Evolutionary conservation across 2,797 vertebrate species (phyloP).

Genomic region (Prunella strophiata): DNA sequence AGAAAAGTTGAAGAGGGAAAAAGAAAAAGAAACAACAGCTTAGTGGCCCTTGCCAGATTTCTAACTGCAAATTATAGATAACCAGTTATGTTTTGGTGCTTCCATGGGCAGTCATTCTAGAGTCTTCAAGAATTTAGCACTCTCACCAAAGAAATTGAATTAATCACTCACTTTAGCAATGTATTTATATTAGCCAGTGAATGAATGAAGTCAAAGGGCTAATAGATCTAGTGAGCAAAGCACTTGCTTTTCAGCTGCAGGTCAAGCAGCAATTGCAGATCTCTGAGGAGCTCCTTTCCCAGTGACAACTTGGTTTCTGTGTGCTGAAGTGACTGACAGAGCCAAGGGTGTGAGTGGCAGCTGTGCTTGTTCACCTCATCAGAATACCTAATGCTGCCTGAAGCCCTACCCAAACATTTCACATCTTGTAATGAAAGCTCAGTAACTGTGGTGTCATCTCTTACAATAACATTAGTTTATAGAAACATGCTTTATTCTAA

Average conservation of each 20-base stretch:
- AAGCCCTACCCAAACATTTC: conserved; percentile 48
- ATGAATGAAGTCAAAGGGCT: conserved; percentile 73
- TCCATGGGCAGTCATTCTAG: conserved; percentile 40
- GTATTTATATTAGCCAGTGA: conserved; percentile 69
- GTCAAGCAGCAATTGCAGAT: conserved; percentile 51
- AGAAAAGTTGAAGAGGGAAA: neutral
- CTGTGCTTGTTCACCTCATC: conserved; percentile 51
- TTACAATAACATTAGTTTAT: neutral
- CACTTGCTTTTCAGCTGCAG: conserved; percentile 57
- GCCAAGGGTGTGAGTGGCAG: conserved; percentile 71
- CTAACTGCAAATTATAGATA: conserved; percentile 45
- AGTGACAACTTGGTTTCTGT: conserved; percentile 46
- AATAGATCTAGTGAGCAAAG: conserved; percentile 64
- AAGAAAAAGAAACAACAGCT: neutral
- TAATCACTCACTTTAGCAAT: conserved; percentile 70
- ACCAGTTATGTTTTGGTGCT: conserved; percentile 58
- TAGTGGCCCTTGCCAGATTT: conserved; percentile 1
- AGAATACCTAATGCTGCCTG: conserved; percentile 38
- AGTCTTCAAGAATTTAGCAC: conserved; percentile 68
- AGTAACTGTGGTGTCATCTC: neutral
- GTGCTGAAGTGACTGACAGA: conserved; percentile 45
- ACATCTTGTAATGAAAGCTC: conserved; percentile 23
- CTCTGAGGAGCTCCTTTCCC: conserved; percentile 71
- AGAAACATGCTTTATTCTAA: neutral
- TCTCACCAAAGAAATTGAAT: conserved; percentile 60